A percentile compares a stretch with the other conserved stretches of the same genome.
phyloP scores from a whole-genome alignment of 2,113 vertebrate genomes.

The Callorhinus ursinus region DNA sequence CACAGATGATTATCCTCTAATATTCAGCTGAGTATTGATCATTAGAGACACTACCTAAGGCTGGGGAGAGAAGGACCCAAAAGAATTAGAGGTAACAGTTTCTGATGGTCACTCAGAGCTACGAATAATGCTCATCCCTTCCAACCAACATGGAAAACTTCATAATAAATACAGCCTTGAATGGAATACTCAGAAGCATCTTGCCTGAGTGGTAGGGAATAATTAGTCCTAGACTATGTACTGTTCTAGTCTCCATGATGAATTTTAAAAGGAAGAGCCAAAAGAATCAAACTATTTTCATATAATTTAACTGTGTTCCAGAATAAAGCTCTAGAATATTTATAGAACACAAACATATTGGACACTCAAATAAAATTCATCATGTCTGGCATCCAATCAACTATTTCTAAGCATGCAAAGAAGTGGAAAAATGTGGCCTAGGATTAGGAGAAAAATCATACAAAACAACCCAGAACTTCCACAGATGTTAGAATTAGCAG shows the following conservation, averaged over 20 bases:
- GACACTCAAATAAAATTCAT: not conserved
- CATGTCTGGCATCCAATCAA: conserved; percentile 4
- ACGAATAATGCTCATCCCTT: not conserved
- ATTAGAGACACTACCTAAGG: not conserved
- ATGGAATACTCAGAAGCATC: not conserved
- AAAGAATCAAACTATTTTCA: not conserved
- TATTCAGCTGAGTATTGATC: not conserved
- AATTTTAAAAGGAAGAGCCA: not conserved
- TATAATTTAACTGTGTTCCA: not conserved
- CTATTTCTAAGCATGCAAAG: not conserved
- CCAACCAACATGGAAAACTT: not conserved
- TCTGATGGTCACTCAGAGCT: not conserved
- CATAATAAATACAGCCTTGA: not conserved
- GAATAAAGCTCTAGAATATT: conserved; percentile 20
- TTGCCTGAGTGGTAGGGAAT: not conserved
- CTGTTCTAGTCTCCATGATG: not conserved
- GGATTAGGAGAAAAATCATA: not conserved
- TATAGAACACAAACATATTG: conserved; percentile 25
- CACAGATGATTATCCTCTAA: not conserved
- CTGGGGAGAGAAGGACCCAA: not conserved
- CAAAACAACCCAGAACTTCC: not conserved
- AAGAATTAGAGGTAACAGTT: not conserved
- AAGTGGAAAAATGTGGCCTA: not conserved
- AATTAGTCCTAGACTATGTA: not conserved
- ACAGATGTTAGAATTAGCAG: not conserved